phyloP scores from a whole-genome alignment of 2,888 invertebrate genomes.

The Yponomeuta cagnagella region DNA sequence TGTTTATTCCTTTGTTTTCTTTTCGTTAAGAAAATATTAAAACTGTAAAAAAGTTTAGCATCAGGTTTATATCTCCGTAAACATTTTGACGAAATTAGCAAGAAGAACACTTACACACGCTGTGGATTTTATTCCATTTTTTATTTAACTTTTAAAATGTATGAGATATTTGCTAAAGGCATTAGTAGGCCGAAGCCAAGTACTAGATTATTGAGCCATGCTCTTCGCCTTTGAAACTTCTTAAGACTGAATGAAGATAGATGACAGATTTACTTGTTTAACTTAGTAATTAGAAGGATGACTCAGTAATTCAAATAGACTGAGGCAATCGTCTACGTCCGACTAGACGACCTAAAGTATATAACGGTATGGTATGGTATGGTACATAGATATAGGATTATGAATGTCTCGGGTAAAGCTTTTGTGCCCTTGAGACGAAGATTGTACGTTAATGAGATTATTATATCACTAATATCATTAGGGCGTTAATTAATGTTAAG shows the following conservation, averaged over 20 bases:
- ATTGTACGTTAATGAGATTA: not conserved
- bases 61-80: not conserved
- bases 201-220: not conserved
- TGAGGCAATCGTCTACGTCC: not conserved
- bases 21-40: slow-evolving; percentile 1
- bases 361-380: no score
- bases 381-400: not conserved
- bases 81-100: not conserved
- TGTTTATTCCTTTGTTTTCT: slow-evolving; percentile 3
- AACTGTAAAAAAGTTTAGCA: not conserved
- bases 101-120: not conserved
- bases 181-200: no score
- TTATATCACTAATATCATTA: not conserved
- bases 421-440: not conserved
- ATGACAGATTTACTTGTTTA: not conserved
- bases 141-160: no score
- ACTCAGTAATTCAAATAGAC: not conserved
- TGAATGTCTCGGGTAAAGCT: not conserved
- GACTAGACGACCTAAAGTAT: not conserved
- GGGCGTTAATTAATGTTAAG: no score
- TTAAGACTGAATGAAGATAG: no score
- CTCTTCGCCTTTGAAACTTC: not conserved
- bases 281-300: not conserved
- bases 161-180: no score
- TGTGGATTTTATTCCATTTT: not conserved